Evolutionary conservation across 2,113 vertebrate genomes (phyloP).

Genomic region (Chloropsis hardwickii): DNA sequence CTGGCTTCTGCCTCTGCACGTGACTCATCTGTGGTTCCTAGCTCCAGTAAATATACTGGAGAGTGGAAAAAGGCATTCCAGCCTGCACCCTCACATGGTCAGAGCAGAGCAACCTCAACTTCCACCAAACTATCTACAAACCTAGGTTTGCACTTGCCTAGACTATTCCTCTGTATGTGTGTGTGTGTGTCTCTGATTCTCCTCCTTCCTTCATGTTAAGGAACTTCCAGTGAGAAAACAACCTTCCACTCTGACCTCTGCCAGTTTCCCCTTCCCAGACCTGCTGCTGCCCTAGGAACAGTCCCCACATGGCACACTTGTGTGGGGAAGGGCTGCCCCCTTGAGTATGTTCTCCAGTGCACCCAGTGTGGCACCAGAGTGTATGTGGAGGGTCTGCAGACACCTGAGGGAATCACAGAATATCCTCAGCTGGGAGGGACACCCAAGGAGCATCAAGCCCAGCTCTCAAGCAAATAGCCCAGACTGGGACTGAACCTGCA

Average conservation of each 20-base stretch:
- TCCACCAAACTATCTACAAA: background rate
- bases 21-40: background rate
- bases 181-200: background rate
- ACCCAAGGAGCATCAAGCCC: background rate
- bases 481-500: fast-evolving
- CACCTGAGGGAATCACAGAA: background rate
- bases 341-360: slow-evolving; percentile 20
- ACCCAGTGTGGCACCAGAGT: background rate
- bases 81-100: background rate
- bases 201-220: background rate
- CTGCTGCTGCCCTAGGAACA: background rate
- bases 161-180: too few relatives aligned
- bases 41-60: background rate
- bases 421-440: background rate
- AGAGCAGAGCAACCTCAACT: background rate
- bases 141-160: background rate
- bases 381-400: background rate
- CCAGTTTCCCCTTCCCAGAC: background rate
- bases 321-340: slow-evolving; percentile 39
- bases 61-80: background rate
- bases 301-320: background rate
- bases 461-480: background rate
- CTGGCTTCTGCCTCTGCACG: background rate
- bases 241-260: background rate
- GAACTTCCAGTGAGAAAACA: background rate